Evolutionary conservation across 2,113 vertebrate genomes (phyloP).

Genomic region (Stictonetta naevosa): DNA sequence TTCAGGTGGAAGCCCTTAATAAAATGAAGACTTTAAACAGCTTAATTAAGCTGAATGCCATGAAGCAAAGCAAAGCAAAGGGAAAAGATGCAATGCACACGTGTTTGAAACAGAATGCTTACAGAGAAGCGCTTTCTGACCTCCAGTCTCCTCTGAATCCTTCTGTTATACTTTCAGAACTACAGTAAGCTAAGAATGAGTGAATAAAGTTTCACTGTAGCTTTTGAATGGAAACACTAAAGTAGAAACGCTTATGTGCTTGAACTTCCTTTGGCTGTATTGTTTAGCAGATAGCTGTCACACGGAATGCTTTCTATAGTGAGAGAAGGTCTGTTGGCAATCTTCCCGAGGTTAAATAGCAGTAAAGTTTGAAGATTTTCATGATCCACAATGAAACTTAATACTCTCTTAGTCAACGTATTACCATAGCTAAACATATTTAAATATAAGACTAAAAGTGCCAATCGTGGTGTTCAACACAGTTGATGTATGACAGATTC

Average conservation of each 20-base stretch:
- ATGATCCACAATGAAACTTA: neutral
- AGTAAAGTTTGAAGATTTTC: neutral
- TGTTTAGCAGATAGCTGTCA: neutral
- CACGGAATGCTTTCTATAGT: neutral
- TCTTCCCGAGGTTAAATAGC: neutral
- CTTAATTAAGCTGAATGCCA: conserved; percentile 92
- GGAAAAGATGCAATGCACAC: conserved; percentile 95
- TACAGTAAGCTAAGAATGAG: conserved; percentile 85
- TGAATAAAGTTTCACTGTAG: neutral
- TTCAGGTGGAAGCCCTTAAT: conserved; percentile 95
- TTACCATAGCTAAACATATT: neutral
- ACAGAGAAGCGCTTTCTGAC: conserved; percentile 91
- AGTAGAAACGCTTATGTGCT: neutral
- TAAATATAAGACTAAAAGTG: neutral
- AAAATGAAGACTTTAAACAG: conserved; percentile 96
- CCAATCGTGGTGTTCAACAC: neutral
- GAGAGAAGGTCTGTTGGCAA: neutral
- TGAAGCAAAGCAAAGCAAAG: conserved; percentile 91
- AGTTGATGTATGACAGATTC: neutral
- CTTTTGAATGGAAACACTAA: neutral
- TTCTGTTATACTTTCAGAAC: conserved; percentile 89
- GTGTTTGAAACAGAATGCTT: conserved; percentile 92
- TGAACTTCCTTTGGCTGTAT: conserved; percentile 3
- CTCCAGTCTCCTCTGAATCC: conserved; percentile 95
- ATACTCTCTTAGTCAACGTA: neutral